These are phyloP conservation scores for Papilio xuthus DNA, from an alignment of 1,140 invertebrate species.

Conservation along the genomic window DNA sequence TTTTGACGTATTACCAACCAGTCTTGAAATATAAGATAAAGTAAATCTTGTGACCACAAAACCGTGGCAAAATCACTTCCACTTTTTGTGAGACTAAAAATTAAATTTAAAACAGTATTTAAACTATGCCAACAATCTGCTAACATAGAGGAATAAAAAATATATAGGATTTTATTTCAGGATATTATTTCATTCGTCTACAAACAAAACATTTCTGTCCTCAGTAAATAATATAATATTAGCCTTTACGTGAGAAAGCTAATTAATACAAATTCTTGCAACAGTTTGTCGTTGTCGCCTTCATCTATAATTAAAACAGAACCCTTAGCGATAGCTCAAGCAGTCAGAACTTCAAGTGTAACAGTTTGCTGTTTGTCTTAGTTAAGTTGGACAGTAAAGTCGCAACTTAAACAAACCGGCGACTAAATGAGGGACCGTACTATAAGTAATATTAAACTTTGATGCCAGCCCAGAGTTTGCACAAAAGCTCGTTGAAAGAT, in stretches of 20 bases:
- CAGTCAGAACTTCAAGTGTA: conserved; percentile 55
- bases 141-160: background rate
- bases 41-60: background rate
- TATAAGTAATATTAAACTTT: conserved; percentile 60
- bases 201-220: too few species aligned
- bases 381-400: conserved; percentile 70
- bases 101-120: background rate
- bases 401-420: conserved; percentile 65
- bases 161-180: too few species aligned
- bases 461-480: conserved; percentile 52
- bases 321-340: conserved; percentile 50
- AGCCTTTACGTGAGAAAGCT: background rate
- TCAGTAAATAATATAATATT: too few species aligned
- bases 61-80: background rate
- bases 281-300: conserved; percentile 40
- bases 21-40: background rate
- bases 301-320: conserved; percentile 61
- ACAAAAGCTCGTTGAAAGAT: conserved; percentile 37
- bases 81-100: background rate
- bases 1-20: background rate
- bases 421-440: conserved; percentile 44
- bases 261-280: background rate
- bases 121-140: background rate
- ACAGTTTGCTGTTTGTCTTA: conserved; percentile 72
- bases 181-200: too few species aligned